Evolutionary conservation across 2,113 vertebrate genomes (phyloP).

Genomic region (Sclerurus mexicanus): DNA sequence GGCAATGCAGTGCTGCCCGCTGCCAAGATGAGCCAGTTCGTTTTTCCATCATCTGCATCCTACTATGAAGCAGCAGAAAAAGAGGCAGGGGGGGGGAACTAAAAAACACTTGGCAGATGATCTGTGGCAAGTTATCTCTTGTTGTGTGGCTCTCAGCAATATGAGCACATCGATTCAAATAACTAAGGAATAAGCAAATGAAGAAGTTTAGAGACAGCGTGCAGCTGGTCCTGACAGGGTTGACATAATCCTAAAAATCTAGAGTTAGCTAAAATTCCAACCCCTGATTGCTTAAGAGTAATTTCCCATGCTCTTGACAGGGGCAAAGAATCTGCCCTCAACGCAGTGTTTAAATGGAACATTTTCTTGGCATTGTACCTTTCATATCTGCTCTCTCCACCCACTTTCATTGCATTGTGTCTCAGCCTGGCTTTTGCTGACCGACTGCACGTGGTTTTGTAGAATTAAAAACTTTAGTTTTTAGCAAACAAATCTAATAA

Average conservation of each 20-base stretch:
- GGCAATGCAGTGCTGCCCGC: slow-evolving; percentile 9
- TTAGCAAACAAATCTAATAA: not conserved
- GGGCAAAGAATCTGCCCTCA: not conserved
- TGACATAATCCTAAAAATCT: not conserved
- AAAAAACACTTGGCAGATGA: not conserved
- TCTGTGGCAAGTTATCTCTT: not conserved
- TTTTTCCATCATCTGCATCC: slow-evolving; percentile 33
- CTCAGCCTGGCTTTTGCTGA: not conserved
- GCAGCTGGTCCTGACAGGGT: not conserved
- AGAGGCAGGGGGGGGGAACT: not conserved
- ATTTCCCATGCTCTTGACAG: not conserved
- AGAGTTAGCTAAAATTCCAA: not conserved
- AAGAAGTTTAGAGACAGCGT: not conserved
- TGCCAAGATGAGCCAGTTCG: not conserved
- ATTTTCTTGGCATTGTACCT: not conserved
- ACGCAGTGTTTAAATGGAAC: not conserved
- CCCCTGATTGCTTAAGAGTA: not conserved
- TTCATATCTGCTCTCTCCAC: not conserved
- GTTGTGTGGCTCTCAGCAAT: not conserved
- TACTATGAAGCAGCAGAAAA: slow-evolving; percentile 15
- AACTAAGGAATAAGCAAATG: not conserved
- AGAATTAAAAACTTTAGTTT: not conserved
- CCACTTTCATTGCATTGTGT: not conserved
- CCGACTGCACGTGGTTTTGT: not conserved
- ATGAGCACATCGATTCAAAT: not conserved